Percentiles rank a stretch among this genome's conserved stretches.
Conservation (phyloP, 2,797 vertebrate genomes). For the Chelon auratus region DNA sequence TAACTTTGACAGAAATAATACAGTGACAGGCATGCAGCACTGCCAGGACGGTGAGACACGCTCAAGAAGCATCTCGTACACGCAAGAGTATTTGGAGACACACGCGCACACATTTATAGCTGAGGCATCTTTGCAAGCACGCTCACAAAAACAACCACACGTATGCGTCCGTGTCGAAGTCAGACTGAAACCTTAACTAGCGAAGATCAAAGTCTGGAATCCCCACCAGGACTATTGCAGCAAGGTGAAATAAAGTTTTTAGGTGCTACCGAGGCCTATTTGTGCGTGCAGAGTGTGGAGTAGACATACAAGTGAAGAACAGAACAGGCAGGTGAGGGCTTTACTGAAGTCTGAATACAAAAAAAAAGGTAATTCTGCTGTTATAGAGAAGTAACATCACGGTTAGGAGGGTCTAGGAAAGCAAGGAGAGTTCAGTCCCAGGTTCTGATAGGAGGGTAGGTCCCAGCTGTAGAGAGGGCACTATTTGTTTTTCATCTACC, state of each 20-base stretch:
- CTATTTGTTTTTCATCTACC: slow-evolving; percentile 61
- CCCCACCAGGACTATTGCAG: slow-evolving; percentile 65
- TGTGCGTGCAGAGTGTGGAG: slow-evolving; percentile 55
- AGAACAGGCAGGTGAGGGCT: slow-evolving; percentile 37
- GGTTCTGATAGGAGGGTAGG: slow-evolving; percentile 45
- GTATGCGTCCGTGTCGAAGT: slow-evolving; percentile 29
- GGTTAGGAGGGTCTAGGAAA: slow-evolving; percentile 48
- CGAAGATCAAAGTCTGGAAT: slow-evolving; percentile 70
- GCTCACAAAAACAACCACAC: slow-evolving; percentile 30
- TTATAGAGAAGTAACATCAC: slow-evolving; percentile 37
- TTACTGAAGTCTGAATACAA: slow-evolving; percentile 49
- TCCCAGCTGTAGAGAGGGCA: slow-evolving; percentile 45
- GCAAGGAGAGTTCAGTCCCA: slow-evolving; percentile 49
- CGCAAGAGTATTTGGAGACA: slow-evolving; percentile 20
- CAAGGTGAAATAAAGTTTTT: slow-evolving; percentile 68
- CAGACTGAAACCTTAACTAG: slow-evolving; percentile 65
- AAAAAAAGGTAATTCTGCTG: slow-evolving; percentile 53
- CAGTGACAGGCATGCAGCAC: slow-evolving; percentile 54
- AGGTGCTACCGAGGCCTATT: slow-evolving; percentile 53
- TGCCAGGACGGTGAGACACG: slow-evolving; percentile 67
- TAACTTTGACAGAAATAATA: slow-evolving; percentile 58
- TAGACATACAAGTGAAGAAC: slow-evolving; percentile 32
- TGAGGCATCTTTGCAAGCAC: slow-evolving; percentile 19
- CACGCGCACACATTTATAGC: slow-evolving; percentile 1
- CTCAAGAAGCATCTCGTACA: slow-evolving; percentile 57